Base-by-base conservation (phyloP, 2,113 vertebrate genomes). In the Myiagra hebetior region DNA sequence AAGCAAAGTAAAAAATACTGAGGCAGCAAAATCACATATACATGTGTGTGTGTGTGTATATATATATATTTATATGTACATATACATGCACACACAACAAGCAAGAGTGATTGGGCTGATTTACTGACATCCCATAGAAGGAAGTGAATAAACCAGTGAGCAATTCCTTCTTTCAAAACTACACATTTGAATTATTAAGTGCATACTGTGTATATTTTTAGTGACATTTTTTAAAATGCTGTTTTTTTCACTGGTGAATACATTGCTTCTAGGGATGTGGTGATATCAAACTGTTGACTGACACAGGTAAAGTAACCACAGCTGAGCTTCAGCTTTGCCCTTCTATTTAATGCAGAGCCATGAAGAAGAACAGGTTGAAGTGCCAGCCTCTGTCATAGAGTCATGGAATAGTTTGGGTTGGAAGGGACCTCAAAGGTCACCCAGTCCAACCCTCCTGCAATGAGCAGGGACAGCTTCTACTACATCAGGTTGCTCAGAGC, bases 51-150 rank as follows among this genome's bases (percentile, higher is more conserved):
- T 23, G 7, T 35, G 11, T 8, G 12, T 7, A 15, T 16, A 47
- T 46, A 18, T 13, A 12, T 8, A 12, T 6, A 26, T 15, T 47
- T 46, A 30, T 11, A 12, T 20, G 12, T 11, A 19, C 7, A 19
- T 5, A 15, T 6, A n/a, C 6, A 18, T 15, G 15, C 4, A 65
- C 4, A 42, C 13, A 41, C 20, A 62, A 7, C 0, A 2, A 88
- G 16, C 10, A 70, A 81, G 35, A 80, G 13, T 10, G 16, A 35
- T 65, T 37, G 22, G 24, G 7, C 30, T 79, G 37, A 70, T 74
- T 67, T 89, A 27, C 63, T 83, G 67, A 27, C 30, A 63, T 60
- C 39, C 37, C 46, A 47, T 8, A 37, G 59, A 55, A 70, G 21
- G 33, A 84, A 81, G 56, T 70, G 2, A 70, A 55, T 70, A 42